Evolutionary conservation across 2,888 invertebrate genomes (phyloP), one percentile per base, ranked within the genome.

Genomic region (Fragum fragum): DNA sequence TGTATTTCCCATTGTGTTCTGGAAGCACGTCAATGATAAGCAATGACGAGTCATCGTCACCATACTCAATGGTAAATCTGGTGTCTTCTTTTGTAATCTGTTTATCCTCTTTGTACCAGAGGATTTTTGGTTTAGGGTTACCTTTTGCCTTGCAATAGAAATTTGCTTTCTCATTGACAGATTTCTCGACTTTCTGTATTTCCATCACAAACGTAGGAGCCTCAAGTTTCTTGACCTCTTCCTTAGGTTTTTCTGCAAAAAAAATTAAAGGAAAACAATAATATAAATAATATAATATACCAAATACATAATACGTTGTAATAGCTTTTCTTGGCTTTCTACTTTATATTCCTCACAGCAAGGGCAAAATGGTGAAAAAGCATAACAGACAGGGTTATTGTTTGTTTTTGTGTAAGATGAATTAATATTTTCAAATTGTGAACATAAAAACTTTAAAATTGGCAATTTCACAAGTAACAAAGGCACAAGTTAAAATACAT

Each of bases 1-100:
- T 88, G 89, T 93, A 94, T 28, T 89, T 89, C 75, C 91, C 91
- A 82, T 93, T 92, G 83, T 94, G 92, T 72, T 93, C 93, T 21
- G 92, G 90, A 7, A 89, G 83, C n/a, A 93, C 90, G 68, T 92
- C 88, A 26, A 85, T 79, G 29, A 93, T 89, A 18, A 91, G 84
- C 77, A 94, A 83, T 6, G 90, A 89, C 7, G 90, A 88, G 66
- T 90, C 91, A 42, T 88, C 89, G 32, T 88, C 89, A 23, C 83
- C 87, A 71, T 88, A 81, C 26, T 86, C 83, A 18, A 92, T 90
- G 52, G 87, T 90, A 80, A 91, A 92, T 75, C 90, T 87, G 36
- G 88, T 89, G 76, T 92, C 91, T 2, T 86, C 75, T 16, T 93
- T 83, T 18, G 87, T 85, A 36, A 92, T 89, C 47, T 91, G 90